These are phyloP conservation scores for Eudasyphora cyanicolor DNA, from an alignment of 2,888 invertebrate genomes.

Conservation along the genomic window DNA sequence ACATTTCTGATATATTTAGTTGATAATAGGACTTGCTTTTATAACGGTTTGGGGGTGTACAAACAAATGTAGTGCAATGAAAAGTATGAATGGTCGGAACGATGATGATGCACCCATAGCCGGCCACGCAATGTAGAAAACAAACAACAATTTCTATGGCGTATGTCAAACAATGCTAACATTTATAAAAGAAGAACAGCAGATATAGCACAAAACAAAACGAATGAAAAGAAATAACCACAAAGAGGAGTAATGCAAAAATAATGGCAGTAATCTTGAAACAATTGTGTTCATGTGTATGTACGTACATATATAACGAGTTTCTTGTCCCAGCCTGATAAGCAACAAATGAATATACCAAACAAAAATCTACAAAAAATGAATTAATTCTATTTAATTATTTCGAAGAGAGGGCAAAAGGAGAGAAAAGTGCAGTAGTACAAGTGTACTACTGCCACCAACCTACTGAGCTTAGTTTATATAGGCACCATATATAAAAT, in stretches of 20 bases:
- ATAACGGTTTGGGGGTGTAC: background rate
- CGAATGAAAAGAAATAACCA: background rate
- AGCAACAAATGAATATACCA: constrained; percentile 20
- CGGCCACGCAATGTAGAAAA: too few species aligned
- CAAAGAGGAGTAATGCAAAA: background rate
- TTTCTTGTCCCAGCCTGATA: constrained; percentile 30
- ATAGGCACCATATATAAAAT: too few species aligned
- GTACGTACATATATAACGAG: background rate
- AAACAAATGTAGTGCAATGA: background rate
- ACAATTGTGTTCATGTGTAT: background rate
- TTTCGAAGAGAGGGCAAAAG: too few species aligned
- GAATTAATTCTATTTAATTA: too few species aligned
- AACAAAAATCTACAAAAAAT: constrained; percentile 23
- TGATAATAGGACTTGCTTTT: background rate
- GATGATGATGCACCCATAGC: background rate
- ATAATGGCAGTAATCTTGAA: background rate
- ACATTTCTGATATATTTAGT: background rate
- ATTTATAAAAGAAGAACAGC: background rate
- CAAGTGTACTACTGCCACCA: background rate
- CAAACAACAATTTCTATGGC: background rate
- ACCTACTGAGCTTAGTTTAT: too few species aligned
- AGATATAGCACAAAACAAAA: background rate
- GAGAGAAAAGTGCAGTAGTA: background rate
- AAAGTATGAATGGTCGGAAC: background rate
- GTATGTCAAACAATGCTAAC: background rate